Evolutionary conservation across 1,140 invertebrate species (phyloP).

Genomic region (Heliothis virescens): DNA sequence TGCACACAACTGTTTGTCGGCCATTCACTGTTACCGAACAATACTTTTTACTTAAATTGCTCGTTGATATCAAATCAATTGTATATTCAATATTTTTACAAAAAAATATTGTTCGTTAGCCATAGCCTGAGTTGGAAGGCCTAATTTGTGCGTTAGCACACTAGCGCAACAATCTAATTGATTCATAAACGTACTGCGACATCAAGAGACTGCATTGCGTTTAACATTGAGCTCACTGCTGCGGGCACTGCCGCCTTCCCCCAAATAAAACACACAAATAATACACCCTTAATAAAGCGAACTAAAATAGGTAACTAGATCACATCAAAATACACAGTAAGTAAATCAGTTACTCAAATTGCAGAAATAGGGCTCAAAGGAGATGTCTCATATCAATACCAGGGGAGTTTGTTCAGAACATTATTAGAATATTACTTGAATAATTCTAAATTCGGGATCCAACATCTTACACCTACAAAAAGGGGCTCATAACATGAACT

Average conservation of each 20-base stretch:
- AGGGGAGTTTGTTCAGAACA: constrained; percentile 1
- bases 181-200: constrained; percentile 84
- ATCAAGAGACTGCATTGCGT: constrained; percentile 85
- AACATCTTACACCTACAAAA: constrained; percentile 16
- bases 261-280: constrained; percentile 83
- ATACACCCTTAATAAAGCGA: constrained; percentile 72
- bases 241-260: constrained; percentile 82
- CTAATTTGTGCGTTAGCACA: constrained; percentile 86
- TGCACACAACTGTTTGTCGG: constrained; percentile 72
- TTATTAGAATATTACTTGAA: constrained; percentile 5
- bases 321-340: constrained; percentile 30
- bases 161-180: constrained; percentile 83
- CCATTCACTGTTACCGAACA: constrained; percentile 68
- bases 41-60: constrained; percentile 55
- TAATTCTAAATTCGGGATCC: constrained; percentile 14
- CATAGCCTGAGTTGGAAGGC: constrained; percentile 69
- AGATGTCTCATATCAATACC: constrained; percentile 47
- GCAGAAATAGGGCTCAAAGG: constrained; percentile 38
- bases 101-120: constrained; percentile 75
- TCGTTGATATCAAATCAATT: background rate
- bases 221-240: constrained; percentile 83
- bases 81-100: background rate
- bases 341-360: constrained; percentile 20
- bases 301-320: constrained; percentile 38
- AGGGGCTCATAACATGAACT: constrained; percentile 23